Conservation (phyloP, 53 echinoderm and acorn worm genomes). For the Antedon mediterranea region DNA sequence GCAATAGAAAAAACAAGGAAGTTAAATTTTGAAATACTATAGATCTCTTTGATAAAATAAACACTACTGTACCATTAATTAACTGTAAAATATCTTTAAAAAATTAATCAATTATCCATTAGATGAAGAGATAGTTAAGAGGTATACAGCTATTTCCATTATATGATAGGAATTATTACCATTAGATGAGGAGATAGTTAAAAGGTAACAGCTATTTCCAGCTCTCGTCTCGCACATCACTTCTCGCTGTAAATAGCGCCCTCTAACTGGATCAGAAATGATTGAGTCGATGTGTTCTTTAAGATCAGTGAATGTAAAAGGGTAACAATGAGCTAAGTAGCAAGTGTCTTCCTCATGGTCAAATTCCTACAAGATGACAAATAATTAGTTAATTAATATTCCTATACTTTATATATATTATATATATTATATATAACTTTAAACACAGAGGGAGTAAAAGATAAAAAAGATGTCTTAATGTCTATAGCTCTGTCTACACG, state of each 20-base stretch:
- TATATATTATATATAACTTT: no score
- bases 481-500: no score
- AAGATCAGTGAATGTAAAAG: slow-evolving; percentile 91
- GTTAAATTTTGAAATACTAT: no score
- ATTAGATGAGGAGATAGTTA: slow-evolving; percentile 54
- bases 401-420: no score
- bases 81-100: no score
- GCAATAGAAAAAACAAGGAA: no score
- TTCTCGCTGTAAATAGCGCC: slow-evolving; percentile 47
- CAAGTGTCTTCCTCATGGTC: slow-evolving; percentile 74
- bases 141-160: slow-evolving; percentile 67
- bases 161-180: no score
- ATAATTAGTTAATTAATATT: neutral
- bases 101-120: no score
- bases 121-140: slow-evolving; percentile 60
- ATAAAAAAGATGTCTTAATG: no score
- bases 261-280: slow-evolving; percentile 49
- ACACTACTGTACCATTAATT: no score
- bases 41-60: no score
- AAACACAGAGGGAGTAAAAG: no score
- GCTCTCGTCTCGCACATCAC: slow-evolving; percentile 78
- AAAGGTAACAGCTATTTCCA: slow-evolving; percentile 65
- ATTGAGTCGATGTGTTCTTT: slow-evolving; percentile 58
- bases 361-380: slow-evolving; percentile 37
- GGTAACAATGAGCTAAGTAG: slow-evolving; percentile 88